These are phyloP conservation scores for Halocaridina rubra DNA, from an alignment of 2,888 invertebrate genomes.

Conservation along the genomic window DNA sequence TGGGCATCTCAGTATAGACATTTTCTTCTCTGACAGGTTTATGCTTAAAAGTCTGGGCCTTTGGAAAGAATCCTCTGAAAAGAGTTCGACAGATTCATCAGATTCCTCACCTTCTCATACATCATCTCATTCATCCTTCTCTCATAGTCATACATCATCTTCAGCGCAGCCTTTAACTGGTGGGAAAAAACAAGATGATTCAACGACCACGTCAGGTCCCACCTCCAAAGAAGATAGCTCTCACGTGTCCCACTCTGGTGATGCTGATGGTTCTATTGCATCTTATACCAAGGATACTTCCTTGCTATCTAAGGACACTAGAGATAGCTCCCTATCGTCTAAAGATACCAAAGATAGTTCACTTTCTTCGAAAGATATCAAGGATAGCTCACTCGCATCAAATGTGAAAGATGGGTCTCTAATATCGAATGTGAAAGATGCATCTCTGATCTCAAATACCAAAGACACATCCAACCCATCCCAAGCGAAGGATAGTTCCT, in stretches of 20 bases:
- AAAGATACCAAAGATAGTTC: slow-evolving; percentile 44
- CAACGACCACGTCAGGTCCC: slow-evolving; percentile 18
- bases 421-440: slow-evolving; percentile 23
- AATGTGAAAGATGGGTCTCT: slow-evolving; percentile 50
- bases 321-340: slow-evolving; percentile 29
- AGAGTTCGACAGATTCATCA: slow-evolving; percentile 27
- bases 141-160: slow-evolving; percentile 14
- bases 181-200: slow-evolving; percentile 17
- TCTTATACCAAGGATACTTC: slow-evolving; percentile 53
- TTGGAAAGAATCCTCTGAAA: slow-evolving; percentile 77
- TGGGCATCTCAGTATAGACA: no score
- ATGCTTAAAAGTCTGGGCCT: slow-evolving; percentile 94
- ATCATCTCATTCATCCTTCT: slow-evolving; percentile 26
- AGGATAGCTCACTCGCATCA: slow-evolving; percentile 52
- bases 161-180: background rate
- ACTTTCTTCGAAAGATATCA: slow-evolving; percentile 49
- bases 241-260: slow-evolving; percentile 18
- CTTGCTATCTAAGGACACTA: slow-evolving; percentile 39
- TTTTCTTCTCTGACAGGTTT: slow-evolving; percentile 73
- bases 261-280: slow-evolving; percentile 34
- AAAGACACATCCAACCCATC: slow-evolving; percentile 53
- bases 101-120: slow-evolving; percentile 25
- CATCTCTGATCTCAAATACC: slow-evolving; percentile 29
- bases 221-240: slow-evolving; percentile 33
- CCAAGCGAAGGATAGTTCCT: slow-evolving; percentile 46